Evolutionary conservation across 2,113 vertebrate genomes (phyloP), one percentile per base, ranked within the genome.

Genomic region (Herpetotheres cachinnans): DNA sequence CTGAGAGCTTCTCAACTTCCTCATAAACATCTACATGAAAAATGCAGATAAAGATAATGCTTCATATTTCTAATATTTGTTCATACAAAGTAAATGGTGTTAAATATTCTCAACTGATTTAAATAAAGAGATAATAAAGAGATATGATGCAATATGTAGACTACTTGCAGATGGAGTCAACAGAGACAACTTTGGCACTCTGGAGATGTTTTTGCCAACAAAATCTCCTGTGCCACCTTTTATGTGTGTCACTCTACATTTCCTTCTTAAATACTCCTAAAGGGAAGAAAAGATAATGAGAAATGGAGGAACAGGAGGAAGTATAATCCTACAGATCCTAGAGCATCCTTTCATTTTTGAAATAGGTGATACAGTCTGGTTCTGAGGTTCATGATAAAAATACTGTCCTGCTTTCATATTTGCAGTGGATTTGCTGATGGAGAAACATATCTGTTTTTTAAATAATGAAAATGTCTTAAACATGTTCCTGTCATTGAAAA

Each of bases 381-480:
- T 84, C 61, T 76, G 44, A 76, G 36, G 36, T 58, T 87, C 56
- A 15, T 12, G 46, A 82, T 38, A 49, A 76, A 92, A 95, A 79
- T 14, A 76, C 18, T 11, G 1, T 34, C 49, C 70, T 78, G 70
- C 63, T 85, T 91, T 91, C 61, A 4, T 17, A 62, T 24, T 52
- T 73, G 77, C 81, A 94, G 49, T 42, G 52, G 62, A 92, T 89
- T 26, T 94, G 54, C 86, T 93, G 78, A 87, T 81, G 80, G 69
- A 72, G 65, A 82, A 91, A 80, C 58, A 38, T 7, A 36, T 44
- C 78, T 76, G 65, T 18, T 77, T 94, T 94, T 77, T 93, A 95
- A 94, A 95, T 82, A 95, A 94, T 66, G 32, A 76, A 92, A 95
- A 62, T 18, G 21, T 73, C 81, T 95, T 95, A 73, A 77, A 46